phyloP scores from a whole-genome alignment of 2,888 invertebrate species.

The Biston betularia region DNA sequence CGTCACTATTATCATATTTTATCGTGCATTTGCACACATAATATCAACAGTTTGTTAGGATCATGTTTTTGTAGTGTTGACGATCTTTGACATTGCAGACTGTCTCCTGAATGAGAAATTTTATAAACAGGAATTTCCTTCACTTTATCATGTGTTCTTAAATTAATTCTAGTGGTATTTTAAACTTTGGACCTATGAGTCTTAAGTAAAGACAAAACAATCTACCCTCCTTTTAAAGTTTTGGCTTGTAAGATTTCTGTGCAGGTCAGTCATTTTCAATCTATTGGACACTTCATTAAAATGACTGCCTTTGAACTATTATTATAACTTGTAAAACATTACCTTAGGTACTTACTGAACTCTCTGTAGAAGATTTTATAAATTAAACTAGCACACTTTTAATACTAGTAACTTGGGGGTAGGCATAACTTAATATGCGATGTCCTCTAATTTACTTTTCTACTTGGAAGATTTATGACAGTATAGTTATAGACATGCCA shows the following conservation, averaged over 20 bases:
- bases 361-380: too few relatives aligned
- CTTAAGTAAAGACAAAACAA: not conserved
- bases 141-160: slow-evolving; percentile 39
- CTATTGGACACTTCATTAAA: too few relatives aligned
- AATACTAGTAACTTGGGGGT: too few relatives aligned
- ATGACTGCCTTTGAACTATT: too few relatives aligned
- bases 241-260: not conserved
- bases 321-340: too few relatives aligned
- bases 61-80: slow-evolving; percentile 33
- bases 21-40: slow-evolving; percentile 17
- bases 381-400: too few relatives aligned
- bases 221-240: slow-evolving; percentile 1
- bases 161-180: slow-evolving; percentile 58
- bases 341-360: too few relatives aligned
- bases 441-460: too few relatives aligned
- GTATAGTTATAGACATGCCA: too few relatives aligned
- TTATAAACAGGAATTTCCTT: slow-evolving; percentile 31
- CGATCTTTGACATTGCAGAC: slow-evolving; percentile 24
- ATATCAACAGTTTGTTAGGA: slow-evolving; percentile 9
- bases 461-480: too few relatives aligned
- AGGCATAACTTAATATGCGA: too few relatives aligned
- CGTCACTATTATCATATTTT: slow-evolving; percentile 15
- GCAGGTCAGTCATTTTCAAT: too few relatives aligned
- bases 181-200: not conserved
- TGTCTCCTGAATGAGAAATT: slow-evolving; percentile 41